These are phyloP conservation scores for Gymnoscopelus microlampas DNA, from an alignment of 2,797 vertebrate genomes.

Conservation along the genomic window DNA sequence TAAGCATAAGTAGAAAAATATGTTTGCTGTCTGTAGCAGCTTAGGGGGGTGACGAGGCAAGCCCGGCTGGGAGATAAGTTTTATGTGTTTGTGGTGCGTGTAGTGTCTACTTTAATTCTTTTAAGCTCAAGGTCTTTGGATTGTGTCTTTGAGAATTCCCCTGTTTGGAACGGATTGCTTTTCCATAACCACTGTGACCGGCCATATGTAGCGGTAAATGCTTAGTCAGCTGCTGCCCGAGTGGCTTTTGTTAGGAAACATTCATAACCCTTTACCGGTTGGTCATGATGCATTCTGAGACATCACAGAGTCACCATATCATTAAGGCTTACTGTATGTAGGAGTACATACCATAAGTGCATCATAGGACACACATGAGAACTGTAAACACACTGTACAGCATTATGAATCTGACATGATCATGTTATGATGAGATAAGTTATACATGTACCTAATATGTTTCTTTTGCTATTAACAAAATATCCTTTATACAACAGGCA, in stretches of 20 bases:
- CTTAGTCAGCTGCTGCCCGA: conserved; percentile 58
- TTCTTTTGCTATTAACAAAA: no score
- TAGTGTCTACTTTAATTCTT: conserved; percentile 46
- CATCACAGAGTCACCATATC: no score
- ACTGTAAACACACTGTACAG: no score
- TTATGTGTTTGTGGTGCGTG: conserved; percentile 12
- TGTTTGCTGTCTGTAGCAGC: conserved; percentile 64
- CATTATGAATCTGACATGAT: no score
- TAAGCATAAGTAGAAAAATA: conserved; percentile 51
- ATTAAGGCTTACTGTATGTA: no score
- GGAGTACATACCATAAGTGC: no score
- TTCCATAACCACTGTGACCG: conserved; percentile 53
- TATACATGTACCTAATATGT: no score
- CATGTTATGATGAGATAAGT: no score
- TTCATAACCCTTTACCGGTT: background rate
- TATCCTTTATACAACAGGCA: no score
- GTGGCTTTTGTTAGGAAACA: conserved; percentile 16
- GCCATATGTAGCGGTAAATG: conserved; percentile 36
- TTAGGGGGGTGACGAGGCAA: conserved; percentile 58
- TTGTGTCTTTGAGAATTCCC: conserved; percentile 54
- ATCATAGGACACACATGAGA: no score
- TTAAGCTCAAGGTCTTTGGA: conserved; percentile 65
- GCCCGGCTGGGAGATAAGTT: conserved; percentile 62
- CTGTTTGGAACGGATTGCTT: conserved; percentile 59
- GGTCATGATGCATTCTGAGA: no score